Conservation (phyloP, 2,888 invertebrate genomes). For the Erynnis tages region DNA sequence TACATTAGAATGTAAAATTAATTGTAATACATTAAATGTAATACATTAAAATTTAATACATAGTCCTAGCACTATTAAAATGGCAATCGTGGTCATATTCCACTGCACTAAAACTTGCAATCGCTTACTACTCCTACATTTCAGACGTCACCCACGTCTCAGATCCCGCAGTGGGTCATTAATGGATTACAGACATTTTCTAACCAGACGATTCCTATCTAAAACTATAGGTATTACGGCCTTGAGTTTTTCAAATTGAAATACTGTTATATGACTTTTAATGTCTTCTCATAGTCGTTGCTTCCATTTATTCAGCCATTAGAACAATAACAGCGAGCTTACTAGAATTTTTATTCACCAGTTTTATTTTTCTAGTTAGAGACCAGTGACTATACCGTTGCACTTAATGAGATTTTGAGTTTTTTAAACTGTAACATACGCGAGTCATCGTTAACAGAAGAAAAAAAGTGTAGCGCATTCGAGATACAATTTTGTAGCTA, state of each 20-base stretch:
- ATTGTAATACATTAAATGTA: no score
- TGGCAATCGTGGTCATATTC: no score
- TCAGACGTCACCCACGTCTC: no score
- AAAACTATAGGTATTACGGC: no score
- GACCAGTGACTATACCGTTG: constrained; percentile 5
- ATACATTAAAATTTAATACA: no score
- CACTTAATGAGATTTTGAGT: not conserved
- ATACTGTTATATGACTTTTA: not conserved
- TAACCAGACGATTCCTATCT: no score
- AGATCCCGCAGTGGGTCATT: no score
- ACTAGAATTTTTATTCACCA: not conserved
- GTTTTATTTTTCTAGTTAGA: constrained; percentile 4
- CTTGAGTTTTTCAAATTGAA: not conserved
- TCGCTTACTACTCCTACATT: no score
- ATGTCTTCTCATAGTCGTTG: not conserved
- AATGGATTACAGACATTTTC: no score
- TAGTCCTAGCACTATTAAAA: no score
- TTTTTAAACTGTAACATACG: not conserved
- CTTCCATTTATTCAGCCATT: constrained; percentile 2
- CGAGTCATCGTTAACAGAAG: constrained; percentile 7
- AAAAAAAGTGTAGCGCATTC: not conserved
- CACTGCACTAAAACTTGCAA: no score
- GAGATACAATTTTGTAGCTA: not conserved
- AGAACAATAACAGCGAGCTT: not conserved
- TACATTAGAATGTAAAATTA: no score